Percentiles rank a stretch among this genome's conserved stretches.
Conservation (phyloP, 2,113 vertebrate species). For the Orientallactaga bullata region DNA sequence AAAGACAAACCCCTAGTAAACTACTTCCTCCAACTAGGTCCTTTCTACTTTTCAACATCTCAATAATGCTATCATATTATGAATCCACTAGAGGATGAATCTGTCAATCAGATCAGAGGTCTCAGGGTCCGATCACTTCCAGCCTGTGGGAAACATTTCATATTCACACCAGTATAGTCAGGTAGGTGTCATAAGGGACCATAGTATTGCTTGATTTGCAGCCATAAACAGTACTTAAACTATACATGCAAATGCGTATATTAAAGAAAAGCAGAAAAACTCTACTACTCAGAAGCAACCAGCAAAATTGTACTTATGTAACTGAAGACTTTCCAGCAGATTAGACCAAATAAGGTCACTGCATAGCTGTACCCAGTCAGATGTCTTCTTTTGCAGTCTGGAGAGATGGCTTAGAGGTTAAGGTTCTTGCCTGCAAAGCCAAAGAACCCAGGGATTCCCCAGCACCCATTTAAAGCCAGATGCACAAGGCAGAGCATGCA, state of each 20-base stretch:
- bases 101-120: neutral
- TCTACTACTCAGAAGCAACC: neutral
- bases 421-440: too few species aligned
- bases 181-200: neutral
- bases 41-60: neutral
- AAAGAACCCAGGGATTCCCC: too few species aligned
- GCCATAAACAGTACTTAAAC: neutral
- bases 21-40: neutral
- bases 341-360: neutral
- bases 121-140: neutral
- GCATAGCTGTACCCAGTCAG: neutral
- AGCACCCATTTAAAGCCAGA: too few species aligned
- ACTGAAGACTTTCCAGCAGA: too few species aligned
- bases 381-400: neutral
- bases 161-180: neutral
- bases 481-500: too few species aligned
- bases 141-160: neutral
- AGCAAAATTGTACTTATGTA: neutral
- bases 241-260: neutral
- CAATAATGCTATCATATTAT: neutral
- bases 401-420: too few species aligned
- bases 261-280: neutral
- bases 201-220: neutral
- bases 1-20: too few species aligned
- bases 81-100: too few species aligned